A percentile compares a stretch with the other conserved stretches of the same genome.
Conservation (phyloP, 2,113 vertebrate genomes). For the Regulus satrapa region DNA sequence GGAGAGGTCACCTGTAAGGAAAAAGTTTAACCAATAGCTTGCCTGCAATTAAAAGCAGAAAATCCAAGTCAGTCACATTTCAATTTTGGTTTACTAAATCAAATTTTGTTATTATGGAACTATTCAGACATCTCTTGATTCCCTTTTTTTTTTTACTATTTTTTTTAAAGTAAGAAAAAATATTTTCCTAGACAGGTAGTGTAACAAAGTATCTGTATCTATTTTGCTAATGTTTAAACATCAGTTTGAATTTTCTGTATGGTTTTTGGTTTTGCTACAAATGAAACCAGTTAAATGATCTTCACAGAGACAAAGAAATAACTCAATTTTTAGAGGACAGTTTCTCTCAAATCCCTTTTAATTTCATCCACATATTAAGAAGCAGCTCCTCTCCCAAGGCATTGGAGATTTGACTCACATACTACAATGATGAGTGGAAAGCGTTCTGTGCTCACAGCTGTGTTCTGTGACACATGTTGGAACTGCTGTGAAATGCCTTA, state of each 20-base stretch:
- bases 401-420: slow-evolving; percentile 1
- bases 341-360: not conserved
- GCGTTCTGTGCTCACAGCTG: not conserved
- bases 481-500: slow-evolving; percentile 36
- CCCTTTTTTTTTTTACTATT: not conserved
- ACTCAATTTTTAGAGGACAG: not conserved
- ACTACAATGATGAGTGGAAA: not conserved
- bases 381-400: not conserved
- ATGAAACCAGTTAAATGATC: not conserved
- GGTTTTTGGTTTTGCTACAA: not conserved
- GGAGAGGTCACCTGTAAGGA: not conserved
- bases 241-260: not conserved
- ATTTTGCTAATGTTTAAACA: not conserved
- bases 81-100: not conserved
- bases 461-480: not conserved
- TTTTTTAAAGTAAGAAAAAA: not conserved
- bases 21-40: not conserved
- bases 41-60: not conserved
- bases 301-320: not conserved
- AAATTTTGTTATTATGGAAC: not conserved
- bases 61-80: not conserved
- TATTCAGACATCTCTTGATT: not conserved
- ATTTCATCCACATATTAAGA: not conserved
- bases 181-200: not conserved
- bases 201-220: not conserved